Percentiles rank a stretch among this genome's conserved stretches.
These are phyloP conservation scores for Sesamia inferens DNA, from an alignment of 2,888 invertebrate genomes.

Conservation along the genomic window DNA sequence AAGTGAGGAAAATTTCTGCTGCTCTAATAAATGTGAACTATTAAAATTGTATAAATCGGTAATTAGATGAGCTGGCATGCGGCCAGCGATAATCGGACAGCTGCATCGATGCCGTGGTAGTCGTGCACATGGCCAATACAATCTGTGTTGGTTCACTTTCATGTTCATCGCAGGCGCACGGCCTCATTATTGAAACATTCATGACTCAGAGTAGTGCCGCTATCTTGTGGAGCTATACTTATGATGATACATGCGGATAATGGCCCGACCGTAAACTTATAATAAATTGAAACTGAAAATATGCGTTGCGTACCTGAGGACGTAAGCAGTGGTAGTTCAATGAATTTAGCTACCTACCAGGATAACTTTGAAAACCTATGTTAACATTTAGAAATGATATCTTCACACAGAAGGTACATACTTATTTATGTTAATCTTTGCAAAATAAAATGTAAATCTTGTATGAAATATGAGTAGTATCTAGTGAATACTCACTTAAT, in stretches of 20 bases:
- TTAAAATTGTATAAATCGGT: constrained; percentile 46
- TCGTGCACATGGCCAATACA: constrained; percentile 79
- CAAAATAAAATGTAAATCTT: constrained; percentile 12
- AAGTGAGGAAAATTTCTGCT: constrained; percentile 21
- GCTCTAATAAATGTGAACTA: constrained; percentile 25
- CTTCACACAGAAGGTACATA: constrained; percentile 24
- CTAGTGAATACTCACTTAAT: not conserved
- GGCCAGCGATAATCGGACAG: constrained; percentile 71
- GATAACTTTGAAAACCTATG: constrained; percentile 37
- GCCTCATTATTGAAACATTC: constrained; percentile 72
- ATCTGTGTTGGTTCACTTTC: constrained; percentile 69
- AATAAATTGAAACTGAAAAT: constrained; percentile 39
- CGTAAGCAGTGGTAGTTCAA: constrained; percentile 25
- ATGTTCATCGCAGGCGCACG: constrained; percentile 61
- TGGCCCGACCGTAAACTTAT: constrained; percentile 34
- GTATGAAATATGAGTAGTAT: constrained; percentile 8
- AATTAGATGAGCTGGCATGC: constrained; percentile 71
- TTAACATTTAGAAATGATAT: constrained; percentile 32
- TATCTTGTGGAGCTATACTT: constrained; percentile 57
- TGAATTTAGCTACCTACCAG: constrained; percentile 25
- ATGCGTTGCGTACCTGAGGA: constrained; percentile 2
- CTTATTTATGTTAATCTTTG: not conserved
- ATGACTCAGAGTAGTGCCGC: constrained; percentile 64
- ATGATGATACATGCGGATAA: constrained; percentile 53
- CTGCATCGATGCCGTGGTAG: constrained; percentile 70